Conservation (phyloP, 2,888 invertebrate genomes). For the Blastobasis adustella region DNA sequence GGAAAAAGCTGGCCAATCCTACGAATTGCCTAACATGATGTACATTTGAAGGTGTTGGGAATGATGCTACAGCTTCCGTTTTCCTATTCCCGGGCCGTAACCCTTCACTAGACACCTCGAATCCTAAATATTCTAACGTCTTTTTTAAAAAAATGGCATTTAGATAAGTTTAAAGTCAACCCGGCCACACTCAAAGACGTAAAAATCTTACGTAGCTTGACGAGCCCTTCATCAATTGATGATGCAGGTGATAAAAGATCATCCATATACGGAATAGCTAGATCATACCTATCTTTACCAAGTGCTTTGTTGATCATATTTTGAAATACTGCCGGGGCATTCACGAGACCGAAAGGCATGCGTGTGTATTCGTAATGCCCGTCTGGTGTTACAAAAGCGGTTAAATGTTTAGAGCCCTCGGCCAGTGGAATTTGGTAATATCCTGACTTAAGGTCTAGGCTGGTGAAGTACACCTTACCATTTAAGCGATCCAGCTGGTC, state of each 20-base stretch:
- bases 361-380: conserved; percentile 25
- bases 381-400: conserved; percentile 29
- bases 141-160: conserved; percentile 8
- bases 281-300: background rate
- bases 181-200: background rate
- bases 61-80: background rate
- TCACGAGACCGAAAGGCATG: conserved; percentile 20
- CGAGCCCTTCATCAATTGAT: background rate
- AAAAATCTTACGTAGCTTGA: background rate
- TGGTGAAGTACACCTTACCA: conserved; percentile 20
- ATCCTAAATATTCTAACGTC: background rate
- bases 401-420: conserved; percentile 20
- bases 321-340: conserved; percentile 27
- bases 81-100: background rate
- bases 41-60: conserved; percentile 2
- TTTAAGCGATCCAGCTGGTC: conserved; percentile 25
- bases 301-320: conserved; percentile 14
- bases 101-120: background rate
- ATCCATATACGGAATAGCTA: background rate
- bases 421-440: conserved; percentile 26
- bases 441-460: conserved; percentile 22
- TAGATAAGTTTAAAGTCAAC: conserved; percentile 7
- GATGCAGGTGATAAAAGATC: background rate
- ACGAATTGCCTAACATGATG: conserved; percentile 4
- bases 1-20: conserved; percentile 3